Base-by-base conservation (phyloP, 2,888 invertebrate species). In the Phalera bucephala region DNA sequence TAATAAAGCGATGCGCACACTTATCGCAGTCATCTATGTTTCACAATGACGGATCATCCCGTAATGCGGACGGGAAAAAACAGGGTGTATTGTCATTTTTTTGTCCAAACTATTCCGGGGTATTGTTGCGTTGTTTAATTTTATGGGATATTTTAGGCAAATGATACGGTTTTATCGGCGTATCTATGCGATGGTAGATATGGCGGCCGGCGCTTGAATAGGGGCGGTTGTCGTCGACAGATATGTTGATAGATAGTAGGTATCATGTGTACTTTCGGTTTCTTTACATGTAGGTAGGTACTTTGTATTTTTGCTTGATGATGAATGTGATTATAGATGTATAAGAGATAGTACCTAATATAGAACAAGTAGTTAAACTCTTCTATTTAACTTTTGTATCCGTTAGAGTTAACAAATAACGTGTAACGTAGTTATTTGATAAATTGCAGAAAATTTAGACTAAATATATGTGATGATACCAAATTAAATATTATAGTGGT, bases 131-230 rank as follows among this genome's bases (percentile, higher is more conserved):
- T 72, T 83, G 79, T 78, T 78, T 82, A 81, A 86, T 86, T 84
- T 86, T 77, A 81, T 83, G 77, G 83, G 80, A 80, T 80, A 84
- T 85, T 88, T 88, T 87, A 86, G 80, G 86, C 87, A 85, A 89
- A 87, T 89, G 88, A 88, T 85, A 88, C 76, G 81, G 78, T 79
- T 78, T 83, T 87, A 88, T 85, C 86, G 72, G 60, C 45, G 53
- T 69, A 83, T 80, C 76, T 68, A 21, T 31, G 46, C 50, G 72
- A 76, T 80, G 58, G 55, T 54, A 67, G 70, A 76, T 72, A 66
- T 43, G 45, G 50, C 52, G 53, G 19, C 4, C 15, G 29, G 17
- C 11, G 11, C 10, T 49, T 69, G 62, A 60, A 63, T 67, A 53
- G 52, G 34, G 50, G 50, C 56, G 37, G 51, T 52, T 66, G 56